A percentile compares a stretch with the other conserved stretches of the same genome.
phyloP scores from a whole-genome alignment of 2,888 invertebrate genomes.

The Dinocampus coccinellae region DNA sequence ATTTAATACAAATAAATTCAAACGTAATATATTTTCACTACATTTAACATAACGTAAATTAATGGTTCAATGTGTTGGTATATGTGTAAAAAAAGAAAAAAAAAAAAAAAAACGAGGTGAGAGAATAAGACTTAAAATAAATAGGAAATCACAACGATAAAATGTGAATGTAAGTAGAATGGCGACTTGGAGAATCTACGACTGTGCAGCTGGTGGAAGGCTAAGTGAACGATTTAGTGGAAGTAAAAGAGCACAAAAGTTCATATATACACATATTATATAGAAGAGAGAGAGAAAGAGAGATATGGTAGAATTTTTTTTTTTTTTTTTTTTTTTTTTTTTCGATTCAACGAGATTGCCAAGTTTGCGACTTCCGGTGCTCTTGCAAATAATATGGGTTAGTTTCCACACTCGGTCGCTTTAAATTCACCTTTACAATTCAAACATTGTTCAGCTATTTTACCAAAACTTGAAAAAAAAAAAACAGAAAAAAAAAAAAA shows the following conservation, averaged over 20 bases:
- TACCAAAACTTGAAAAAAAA: background rate
- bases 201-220: background rate
- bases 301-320: background rate
- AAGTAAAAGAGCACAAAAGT: background rate
- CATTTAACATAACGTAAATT: background rate
- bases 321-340: no score
- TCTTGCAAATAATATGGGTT: background rate
- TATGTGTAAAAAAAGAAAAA: no score
- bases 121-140: slow-evolving; percentile 21
- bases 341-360: slow-evolving; percentile 26
- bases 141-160: slow-evolving; percentile 30
- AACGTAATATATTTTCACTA: background rate
- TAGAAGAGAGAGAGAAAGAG: background rate
- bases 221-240: background rate
- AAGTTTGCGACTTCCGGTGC: slow-evolving; percentile 30
- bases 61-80: background rate
- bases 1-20: background rate
- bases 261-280: background rate
- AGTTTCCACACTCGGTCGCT: background rate
- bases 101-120: background rate
- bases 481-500: background rate
- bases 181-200: background rate
- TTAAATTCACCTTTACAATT: background rate
- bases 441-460: background rate
- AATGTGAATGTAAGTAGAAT: slow-evolving; percentile 20